phyloP scores from a whole-genome alignment of 2,113 vertebrate genomes.

The Corapipo altera region DNA sequence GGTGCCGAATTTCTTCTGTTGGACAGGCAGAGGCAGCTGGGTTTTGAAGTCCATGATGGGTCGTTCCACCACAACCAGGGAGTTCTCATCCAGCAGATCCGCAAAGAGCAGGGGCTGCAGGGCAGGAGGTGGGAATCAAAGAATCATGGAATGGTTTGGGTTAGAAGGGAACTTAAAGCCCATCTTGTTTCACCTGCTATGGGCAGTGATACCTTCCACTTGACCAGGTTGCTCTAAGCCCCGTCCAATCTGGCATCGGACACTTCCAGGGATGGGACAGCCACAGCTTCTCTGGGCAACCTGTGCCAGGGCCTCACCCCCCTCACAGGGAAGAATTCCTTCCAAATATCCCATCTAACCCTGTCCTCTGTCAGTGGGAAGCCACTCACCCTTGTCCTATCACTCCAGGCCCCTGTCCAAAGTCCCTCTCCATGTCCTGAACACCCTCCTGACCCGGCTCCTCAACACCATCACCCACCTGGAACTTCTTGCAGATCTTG shows the following conservation, averaged over 20 bases:
- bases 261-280: background rate
- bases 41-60: constrained; percentile 85
- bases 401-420: background rate
- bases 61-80: constrained; percentile 89
- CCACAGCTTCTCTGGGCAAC: background rate
- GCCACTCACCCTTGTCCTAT: background rate
- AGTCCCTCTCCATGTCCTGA: accelerated
- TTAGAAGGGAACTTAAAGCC: background rate
- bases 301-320: background rate
- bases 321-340: background rate
- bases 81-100: constrained; percentile 82
- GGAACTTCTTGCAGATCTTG: constrained; percentile 91
- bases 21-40: constrained; percentile 86
- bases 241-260: accelerated
- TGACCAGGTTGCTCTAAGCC: accelerated
- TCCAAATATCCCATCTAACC: background rate
- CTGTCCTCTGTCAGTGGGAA: background rate
- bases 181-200: background rate
- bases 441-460: background rate
- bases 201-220: background rate
- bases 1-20: constrained; percentile 94
- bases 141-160: background rate
- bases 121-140: background rate
- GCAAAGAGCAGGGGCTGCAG: constrained; percentile 84
- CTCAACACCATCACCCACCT: constrained; percentile 67